Percentiles rank a stretch among this genome's conserved stretches.
phyloP scores from a whole-genome alignment of 2,797 vertebrate species.

The Phaenicophaeus curvirostris region DNA sequence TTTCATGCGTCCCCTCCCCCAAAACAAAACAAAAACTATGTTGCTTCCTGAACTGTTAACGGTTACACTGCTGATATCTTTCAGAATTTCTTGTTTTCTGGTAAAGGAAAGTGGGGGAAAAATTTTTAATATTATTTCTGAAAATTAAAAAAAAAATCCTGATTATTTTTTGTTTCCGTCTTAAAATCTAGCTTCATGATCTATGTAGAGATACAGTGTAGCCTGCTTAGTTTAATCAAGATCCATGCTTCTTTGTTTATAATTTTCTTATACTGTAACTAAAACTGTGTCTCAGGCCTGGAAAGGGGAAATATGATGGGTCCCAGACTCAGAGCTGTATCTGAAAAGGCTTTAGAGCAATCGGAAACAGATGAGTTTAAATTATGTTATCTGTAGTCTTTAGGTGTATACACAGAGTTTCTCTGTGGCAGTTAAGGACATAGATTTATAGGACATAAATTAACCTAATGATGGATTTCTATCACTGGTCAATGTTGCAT shows the following conservation, averaged over 20 bases:
- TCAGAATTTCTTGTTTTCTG: neutral
- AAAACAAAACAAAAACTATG: neutral
- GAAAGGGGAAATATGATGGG: conserved; percentile 17
- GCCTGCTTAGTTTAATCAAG: conserved; percentile 22
- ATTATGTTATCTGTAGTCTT: conserved; percentile 40
- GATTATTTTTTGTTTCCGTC: neutral
- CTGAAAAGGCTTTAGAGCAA: conserved; percentile 26
- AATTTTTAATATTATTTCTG: neutral
- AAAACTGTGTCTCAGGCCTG: conserved; percentile 37
- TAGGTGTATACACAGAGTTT: conserved; percentile 33
- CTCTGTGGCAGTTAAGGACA: neutral
- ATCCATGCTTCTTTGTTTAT: conserved; percentile 36
- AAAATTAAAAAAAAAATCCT: neutral
- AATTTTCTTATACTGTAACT: conserved; percentile 44
- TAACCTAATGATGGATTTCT: neutral
- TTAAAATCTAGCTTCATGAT: neutral
- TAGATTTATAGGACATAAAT: neutral
- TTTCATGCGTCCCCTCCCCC: neutral
- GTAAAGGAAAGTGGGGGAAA: neutral
- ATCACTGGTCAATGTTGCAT: neutral
- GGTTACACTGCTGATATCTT: neutral
- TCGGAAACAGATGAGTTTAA: conserved; percentile 31
- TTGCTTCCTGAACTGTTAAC: neutral
- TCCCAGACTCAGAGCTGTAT: conserved; percentile 29
- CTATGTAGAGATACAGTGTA: neutral